Evolutionary conservation across 1,140 invertebrate species (phyloP), one percentile per base, ranked within the genome.

Genomic region (Pogonomyrmex californicus): DNA sequence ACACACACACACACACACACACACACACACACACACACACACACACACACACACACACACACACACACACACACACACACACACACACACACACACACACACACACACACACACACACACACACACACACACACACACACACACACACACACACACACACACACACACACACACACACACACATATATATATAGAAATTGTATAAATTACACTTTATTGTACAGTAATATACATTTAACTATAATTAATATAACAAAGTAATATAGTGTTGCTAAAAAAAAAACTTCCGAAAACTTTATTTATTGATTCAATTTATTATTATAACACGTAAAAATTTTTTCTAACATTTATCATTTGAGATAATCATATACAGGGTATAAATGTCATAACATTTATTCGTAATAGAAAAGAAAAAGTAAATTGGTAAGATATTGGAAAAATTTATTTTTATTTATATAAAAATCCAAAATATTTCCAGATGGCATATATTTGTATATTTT

Each of bases 161-260:
- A 23, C 23, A 23, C 23, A 23, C 23, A 23, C 23, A 23, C 23
- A 23, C 23, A 23, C 23, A 23, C 23, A 23, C 23, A 23, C 23
- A 23, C 23, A n/a, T n/a, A 30, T 4, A 68, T 12, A 75, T 36
- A 63, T 47, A 78, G 33, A 36, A 79, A 65, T 81, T 81, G 77
- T 81, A 68, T 81, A 81, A 79, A 82, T 5, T 82, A 82, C 23
- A 79, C 77, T 79, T 78, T 44, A 44, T 82, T 82, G 78, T 82
- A 82, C 65, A 82, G 65, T 70, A 82, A 70, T 58, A 82, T 82
- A 82, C 2, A 60, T 71, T 44, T 71, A 58, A 44, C 4, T 38
- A 66, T 54, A 1, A 78, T 49, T 56, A 51, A 58, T 17, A 71
- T 36, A 82, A 51, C 30, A 81, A 38, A 51, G 6, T 82, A 71